Percentiles rank a stretch among this genome's conserved stretches.
Evolutionary conservation across 2,113 vertebrate genomes (phyloP).

Genomic region (Columba janthina): DNA sequence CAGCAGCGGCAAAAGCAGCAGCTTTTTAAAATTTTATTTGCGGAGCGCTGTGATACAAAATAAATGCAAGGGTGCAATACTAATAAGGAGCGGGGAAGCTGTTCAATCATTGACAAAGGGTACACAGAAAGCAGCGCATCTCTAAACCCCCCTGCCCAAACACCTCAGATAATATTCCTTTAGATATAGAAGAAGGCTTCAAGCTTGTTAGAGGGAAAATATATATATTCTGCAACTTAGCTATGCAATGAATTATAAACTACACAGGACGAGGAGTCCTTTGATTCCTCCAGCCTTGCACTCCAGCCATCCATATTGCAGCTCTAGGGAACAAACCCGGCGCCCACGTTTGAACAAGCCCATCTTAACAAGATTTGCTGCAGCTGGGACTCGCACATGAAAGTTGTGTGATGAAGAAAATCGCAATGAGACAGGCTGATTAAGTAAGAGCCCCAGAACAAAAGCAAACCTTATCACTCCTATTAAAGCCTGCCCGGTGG

Average conservation of each 20-base stretch:
- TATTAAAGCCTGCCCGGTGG: slow-evolving; percentile 33
- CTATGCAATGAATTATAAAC: slow-evolving; percentile 76
- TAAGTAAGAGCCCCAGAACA: slow-evolving; percentile 47
- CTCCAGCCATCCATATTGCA: neutral
- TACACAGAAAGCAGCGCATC: neutral
- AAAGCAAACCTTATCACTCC: slow-evolving; percentile 60
- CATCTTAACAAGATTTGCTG: slow-evolving; percentile 47
- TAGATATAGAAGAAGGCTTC: slow-evolving; percentile 22
- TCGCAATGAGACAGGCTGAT: slow-evolving; percentile 28
- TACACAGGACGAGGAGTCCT: slow-evolving; percentile 37
- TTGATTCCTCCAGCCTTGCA: slow-evolving; percentile 46
- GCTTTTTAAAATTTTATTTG: slow-evolving; percentile 50
- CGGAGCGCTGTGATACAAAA: neutral
- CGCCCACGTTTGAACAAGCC: slow-evolving; percentile 42
- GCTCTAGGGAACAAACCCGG: slow-evolving; percentile 52
- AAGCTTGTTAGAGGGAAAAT: slow-evolving; percentile 51
- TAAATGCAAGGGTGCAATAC: slow-evolving; percentile 42
- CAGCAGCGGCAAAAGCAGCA: neutral
- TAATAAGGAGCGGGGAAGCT: slow-evolving; percentile 19
- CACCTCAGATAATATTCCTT: slow-evolving; percentile 39
- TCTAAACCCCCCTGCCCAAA: neutral
- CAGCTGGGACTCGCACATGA: slow-evolving; percentile 61
- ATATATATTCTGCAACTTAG: slow-evolving; percentile 37
- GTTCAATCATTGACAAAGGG: neutral
- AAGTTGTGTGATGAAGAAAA: slow-evolving; percentile 37